phyloP scores from a whole-genome alignment of 2,113 vertebrate genomes.

The Esox niger region DNA sequence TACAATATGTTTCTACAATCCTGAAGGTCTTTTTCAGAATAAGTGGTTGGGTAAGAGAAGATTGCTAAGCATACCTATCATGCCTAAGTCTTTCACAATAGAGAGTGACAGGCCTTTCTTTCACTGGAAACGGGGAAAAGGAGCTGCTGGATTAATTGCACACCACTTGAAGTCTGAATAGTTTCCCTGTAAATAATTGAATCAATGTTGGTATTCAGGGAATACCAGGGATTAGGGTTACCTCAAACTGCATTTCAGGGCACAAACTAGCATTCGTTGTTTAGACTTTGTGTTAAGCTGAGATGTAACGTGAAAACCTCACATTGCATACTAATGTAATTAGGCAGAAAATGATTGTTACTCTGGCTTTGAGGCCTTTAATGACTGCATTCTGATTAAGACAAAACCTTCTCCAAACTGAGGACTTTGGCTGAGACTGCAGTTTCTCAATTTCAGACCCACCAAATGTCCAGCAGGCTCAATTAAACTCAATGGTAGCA shows the following conservation, averaged over 20 bases:
- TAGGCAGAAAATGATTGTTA: neutral
- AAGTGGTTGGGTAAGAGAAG: neutral
- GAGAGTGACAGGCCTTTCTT: neutral
- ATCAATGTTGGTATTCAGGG: neutral
- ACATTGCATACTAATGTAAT: neutral
- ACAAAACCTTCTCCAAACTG: neutral
- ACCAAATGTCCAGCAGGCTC: neutral
- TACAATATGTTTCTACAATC: neutral
- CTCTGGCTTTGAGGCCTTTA: slow-evolving; percentile 11
- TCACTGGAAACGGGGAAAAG: neutral
- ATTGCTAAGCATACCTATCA: neutral
- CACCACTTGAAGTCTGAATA: slow-evolving; percentile 5
- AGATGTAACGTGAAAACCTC: neutral
- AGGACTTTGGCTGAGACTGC: neutral
- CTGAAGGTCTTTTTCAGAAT: neutral
- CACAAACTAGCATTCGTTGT: neutral
- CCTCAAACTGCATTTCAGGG: neutral
- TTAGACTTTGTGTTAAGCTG: neutral
- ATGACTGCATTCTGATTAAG: neutral
- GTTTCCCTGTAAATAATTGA: slow-evolving; percentile 6
- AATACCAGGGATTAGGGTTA: neutral
- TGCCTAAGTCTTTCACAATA: neutral
- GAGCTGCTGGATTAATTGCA: neutral
- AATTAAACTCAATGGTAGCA: neutral
- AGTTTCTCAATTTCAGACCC: neutral